These are phyloP conservation scores for Camptogramma bilineatum DNA, from an alignment of 2,888 invertebrate genomes.

Conservation along the genomic window DNA sequence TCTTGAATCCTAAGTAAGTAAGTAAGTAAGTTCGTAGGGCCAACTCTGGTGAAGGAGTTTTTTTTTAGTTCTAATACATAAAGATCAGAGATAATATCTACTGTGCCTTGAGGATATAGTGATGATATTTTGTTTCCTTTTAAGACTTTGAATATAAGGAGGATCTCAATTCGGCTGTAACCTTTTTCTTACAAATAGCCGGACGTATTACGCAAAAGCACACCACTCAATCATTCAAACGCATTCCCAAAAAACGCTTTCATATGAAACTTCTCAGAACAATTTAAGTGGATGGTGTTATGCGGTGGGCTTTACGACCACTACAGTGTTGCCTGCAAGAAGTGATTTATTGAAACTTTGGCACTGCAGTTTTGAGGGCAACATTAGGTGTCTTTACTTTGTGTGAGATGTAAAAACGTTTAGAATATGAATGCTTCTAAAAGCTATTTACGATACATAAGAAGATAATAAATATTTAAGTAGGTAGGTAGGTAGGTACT, in stretches of 20 bases:
- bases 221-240: slow-evolving; percentile 31
- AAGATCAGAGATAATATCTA: too few relatives aligned
- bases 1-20: too few relatives aligned
- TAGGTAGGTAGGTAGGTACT: too few relatives aligned
- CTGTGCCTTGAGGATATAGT: too few relatives aligned
- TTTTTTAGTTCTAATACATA: too few relatives aligned
- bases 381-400: slow-evolving; percentile 27
- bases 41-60: too few relatives aligned
- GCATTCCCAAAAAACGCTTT: slow-evolving; percentile 36
- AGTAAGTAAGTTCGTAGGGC: too few relatives aligned
- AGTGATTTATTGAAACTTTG: slow-evolving; percentile 45
- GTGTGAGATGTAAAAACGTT: slow-evolving; percentile 7
- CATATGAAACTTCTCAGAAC: slow-evolving; percentile 39
- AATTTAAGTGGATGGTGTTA: slow-evolving; percentile 44
- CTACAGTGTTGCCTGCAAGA: slow-evolving; percentile 56
- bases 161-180: too few relatives aligned
- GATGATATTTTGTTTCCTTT: too few relatives aligned
- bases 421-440: slow-evolving; percentile 1
- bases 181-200: background rate
- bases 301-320: slow-evolving; percentile 49
- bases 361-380: slow-evolving; percentile 30
- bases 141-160: too few relatives aligned
- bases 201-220: slow-evolving; percentile 21
- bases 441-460: too few relatives aligned
- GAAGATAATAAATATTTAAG: too few relatives aligned